Percentiles rank a stretch among this genome's conserved stretches.
phyloP scores from a whole-genome alignment of 1,140 invertebrate genomes.

The Euura saliciscinereae region DNA sequence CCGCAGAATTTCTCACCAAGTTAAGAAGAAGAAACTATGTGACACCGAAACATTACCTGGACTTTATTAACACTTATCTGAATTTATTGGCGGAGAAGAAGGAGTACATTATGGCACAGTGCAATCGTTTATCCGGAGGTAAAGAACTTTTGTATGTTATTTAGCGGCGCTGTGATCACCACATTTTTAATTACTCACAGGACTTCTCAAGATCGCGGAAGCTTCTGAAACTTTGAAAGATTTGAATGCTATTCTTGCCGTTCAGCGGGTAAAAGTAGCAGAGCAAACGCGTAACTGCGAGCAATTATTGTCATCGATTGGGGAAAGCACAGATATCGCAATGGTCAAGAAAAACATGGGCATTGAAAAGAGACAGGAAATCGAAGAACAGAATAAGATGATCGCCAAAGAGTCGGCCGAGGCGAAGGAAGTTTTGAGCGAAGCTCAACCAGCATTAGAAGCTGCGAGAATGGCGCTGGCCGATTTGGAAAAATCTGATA shows the following conservation, averaged over 20 bases:
- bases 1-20: constrained; percentile 72
- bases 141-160: background rate
- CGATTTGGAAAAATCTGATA: constrained; percentile 85
- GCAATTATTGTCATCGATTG: constrained; percentile 70
- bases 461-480: constrained; percentile 78
- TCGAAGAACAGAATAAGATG: constrained; percentile 77
- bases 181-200: constrained; percentile 63
- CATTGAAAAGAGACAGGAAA: constrained; percentile 77
- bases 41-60: constrained; percentile 89
- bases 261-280: constrained; percentile 78
- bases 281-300: constrained; percentile 80
- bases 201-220: constrained; percentile 80
- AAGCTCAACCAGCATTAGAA: constrained; percentile 82
- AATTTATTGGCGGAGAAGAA: constrained; percentile 71
- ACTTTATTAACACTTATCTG: constrained; percentile 82
- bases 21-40: constrained; percentile 82
- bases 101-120: constrained; percentile 53
- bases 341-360: constrained; percentile 78
- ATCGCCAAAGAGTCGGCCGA: constrained; percentile 82
- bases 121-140: constrained; percentile 53
- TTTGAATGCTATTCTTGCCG: constrained; percentile 75
- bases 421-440: constrained; percentile 77
- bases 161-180: constrained; percentile 55
- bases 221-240: constrained; percentile 75
- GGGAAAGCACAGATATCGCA: constrained; percentile 67